Conservation (phyloP, 2,888 invertebrate genomes). For the Amphipyra berbera region DNA sequence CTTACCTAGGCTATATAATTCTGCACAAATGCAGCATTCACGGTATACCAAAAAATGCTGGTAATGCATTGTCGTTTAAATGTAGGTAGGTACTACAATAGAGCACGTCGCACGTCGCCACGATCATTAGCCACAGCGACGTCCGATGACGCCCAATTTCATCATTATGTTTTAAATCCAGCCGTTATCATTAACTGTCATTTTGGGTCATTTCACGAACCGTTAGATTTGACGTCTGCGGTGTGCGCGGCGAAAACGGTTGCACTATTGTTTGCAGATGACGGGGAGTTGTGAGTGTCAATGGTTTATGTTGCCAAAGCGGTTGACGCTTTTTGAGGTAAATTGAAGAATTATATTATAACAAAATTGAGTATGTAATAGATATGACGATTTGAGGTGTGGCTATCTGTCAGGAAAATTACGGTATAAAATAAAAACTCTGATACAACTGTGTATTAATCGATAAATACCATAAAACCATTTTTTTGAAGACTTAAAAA, state of each 20-base stretch:
- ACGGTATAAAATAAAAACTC: no score
- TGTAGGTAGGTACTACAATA: conserved; percentile 74
- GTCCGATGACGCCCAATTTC: conserved; percentile 73
- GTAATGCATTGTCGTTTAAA: conserved; percentile 52
- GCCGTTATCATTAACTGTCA: conserved; percentile 78
- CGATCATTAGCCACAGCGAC: conserved; percentile 71
- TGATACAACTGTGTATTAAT: no score
- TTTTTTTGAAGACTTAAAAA: no score
- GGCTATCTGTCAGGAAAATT: no score
- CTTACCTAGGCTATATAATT: no score
- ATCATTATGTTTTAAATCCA: conserved; percentile 74
- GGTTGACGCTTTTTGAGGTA: no score
- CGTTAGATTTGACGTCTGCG: conserved; percentile 72
- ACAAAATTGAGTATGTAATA: no score
- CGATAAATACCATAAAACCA: no score
- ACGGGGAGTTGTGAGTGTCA: no score
- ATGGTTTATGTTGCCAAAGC: not conserved
- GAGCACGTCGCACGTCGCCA: conserved; percentile 59
- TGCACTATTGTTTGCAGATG: conserved; percentile 49
- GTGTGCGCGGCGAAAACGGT: conserved; percentile 57
- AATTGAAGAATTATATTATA: no score
- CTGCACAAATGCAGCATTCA: not conserved
- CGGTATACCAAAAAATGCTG: conserved; percentile 39
- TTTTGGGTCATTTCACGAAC: conserved; percentile 81
- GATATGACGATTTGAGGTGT: no score